Percentiles rank a stretch among this genome's conserved stretches.
These are phyloP conservation scores for Calycopis cecrops DNA, from an alignment of 1,140 invertebrate genomes.

Conservation along the genomic window DNA sequence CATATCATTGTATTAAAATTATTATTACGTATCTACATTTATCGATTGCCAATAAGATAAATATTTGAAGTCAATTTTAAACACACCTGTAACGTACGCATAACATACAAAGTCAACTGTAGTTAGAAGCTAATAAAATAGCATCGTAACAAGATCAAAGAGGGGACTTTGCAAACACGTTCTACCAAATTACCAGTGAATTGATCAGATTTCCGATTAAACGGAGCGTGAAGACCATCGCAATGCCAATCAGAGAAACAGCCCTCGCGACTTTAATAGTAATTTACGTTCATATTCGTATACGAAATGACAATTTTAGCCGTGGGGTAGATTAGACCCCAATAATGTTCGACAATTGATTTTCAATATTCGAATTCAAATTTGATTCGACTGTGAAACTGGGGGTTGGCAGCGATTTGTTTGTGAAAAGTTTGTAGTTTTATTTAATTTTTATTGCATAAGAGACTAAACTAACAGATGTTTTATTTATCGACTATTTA, in stretches of 20 bases:
- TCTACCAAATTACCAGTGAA: constrained; percentile 34
- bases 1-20: too few relatives aligned
- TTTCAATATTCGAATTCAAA: background rate
- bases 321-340: background rate
- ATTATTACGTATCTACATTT: too few relatives aligned
- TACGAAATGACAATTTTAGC: background rate
- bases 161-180: constrained; percentile 33
- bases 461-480: too few relatives aligned
- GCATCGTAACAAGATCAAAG: constrained; percentile 29
- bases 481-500: too few relatives aligned
- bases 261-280: constrained; percentile 17
- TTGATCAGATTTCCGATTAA: constrained; percentile 42
- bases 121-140: constrained; percentile 29
- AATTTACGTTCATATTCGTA: constrained; percentile 21
- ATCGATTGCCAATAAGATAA: too few relatives aligned
- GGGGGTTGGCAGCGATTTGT: too few relatives aligned
- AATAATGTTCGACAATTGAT: background rate
- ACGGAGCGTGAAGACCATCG: constrained; percentile 35
- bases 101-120: too few relatives aligned
- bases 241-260: constrained; percentile 36
- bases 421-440: too few relatives aligned
- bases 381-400: too few relatives aligned
- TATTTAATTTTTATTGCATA: too few relatives aligned
- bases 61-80: too few relatives aligned
- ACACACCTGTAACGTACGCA: too few relatives aligned